Evolutionary conservation across 2,888 invertebrate species (phyloP).

Genomic region (Yponomeuta evonymella): DNA sequence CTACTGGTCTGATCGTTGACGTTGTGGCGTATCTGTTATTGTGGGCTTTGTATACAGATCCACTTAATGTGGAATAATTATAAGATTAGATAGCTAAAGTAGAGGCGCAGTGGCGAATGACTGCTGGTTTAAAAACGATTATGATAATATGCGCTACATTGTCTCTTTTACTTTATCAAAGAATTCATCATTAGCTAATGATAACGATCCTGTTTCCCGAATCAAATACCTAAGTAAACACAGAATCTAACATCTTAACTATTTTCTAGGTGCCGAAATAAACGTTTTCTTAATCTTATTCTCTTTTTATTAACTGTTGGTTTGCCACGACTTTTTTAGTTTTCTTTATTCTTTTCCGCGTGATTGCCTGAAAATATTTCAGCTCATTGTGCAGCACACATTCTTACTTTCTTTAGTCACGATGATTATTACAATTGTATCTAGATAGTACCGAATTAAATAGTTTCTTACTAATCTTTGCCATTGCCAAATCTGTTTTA

Average conservation of each 20-base stretch:
- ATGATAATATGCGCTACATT: neutral
- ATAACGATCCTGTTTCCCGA: neutral
- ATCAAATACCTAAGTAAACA: neutral
- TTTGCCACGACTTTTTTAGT: too few relatives aligned
- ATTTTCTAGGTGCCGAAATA: neutral
- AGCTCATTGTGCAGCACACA: too few relatives aligned
- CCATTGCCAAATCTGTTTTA: too few relatives aligned
- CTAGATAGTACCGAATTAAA: too few relatives aligned
- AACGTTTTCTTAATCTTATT: too few relatives aligned
- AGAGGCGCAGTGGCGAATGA: conserved; percentile 12
- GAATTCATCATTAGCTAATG: conserved; percentile 3
- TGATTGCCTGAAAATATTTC: too few relatives aligned
- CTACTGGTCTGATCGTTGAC: too few relatives aligned
- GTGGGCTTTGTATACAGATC: neutral
- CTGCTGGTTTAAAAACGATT: conserved; percentile 19
- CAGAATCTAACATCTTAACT: neutral
- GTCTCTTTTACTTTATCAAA: conserved; percentile 3
- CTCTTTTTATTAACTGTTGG: too few relatives aligned
- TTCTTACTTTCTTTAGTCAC: too few relatives aligned
- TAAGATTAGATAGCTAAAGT: conserved; percentile 39
- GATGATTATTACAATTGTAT: too few relatives aligned
- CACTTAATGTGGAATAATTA: conserved; percentile 29
- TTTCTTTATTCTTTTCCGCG: too few relatives aligned
- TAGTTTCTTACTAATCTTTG: too few relatives aligned
- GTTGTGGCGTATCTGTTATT: neutral